Conservation (phyloP, 2,888 invertebrate genomes). For the Eustalomyia histrio region DNA sequence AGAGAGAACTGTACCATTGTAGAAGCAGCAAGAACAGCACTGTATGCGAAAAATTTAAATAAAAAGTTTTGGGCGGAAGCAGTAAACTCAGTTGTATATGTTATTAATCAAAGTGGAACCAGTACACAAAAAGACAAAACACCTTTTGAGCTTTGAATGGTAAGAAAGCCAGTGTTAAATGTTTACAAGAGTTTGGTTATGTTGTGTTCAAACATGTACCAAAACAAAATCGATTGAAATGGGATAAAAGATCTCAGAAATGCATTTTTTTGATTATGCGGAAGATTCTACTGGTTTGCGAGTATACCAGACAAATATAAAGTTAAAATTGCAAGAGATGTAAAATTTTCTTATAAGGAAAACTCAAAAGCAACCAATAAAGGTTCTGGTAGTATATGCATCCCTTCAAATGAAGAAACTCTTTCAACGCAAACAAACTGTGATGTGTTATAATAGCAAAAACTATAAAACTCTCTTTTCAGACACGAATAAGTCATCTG, state of each 20-base stretch:
- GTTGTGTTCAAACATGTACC: constrained; percentile 38
- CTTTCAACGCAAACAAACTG: constrained; percentile 4
- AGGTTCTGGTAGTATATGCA: constrained; percentile 6
- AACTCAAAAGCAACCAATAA: constrained; percentile 10
- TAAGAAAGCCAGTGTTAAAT: constrained; percentile 21
- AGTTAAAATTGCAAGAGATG: constrained; percentile 60
- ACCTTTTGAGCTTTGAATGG: constrained; percentile 70
- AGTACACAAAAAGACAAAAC: constrained; percentile 66
- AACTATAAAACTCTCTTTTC: constrained; percentile 2
- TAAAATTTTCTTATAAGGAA: constrained; percentile 29
- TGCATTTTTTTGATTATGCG: constrained; percentile 71
- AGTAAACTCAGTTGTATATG: constrained; percentile 55
- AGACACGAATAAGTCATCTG: constrained; percentile 12
- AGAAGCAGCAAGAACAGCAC: constrained; percentile 64
- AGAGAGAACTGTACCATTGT: constrained; percentile 63
- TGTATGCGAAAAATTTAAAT: constrained; percentile 47
- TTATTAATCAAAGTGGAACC: constrained; percentile 29
- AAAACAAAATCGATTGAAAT: constrained; percentile 41
- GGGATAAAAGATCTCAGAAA: constrained; percentile 41
- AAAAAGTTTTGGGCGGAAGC: constrained; percentile 63
- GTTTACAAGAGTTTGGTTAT: constrained; percentile 34
- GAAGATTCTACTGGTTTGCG: constrained; percentile 71
- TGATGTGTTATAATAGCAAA: constrained; percentile 24
- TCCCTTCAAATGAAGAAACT: constrained; percentile 2
- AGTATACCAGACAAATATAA: constrained; percentile 52